A percentile compares a stretch with the other conserved stretches of the same genome.
phyloP scores from a whole-genome alignment of 2,113 vertebrate genomes.

The Myrmecobius fasciatus region DNA sequence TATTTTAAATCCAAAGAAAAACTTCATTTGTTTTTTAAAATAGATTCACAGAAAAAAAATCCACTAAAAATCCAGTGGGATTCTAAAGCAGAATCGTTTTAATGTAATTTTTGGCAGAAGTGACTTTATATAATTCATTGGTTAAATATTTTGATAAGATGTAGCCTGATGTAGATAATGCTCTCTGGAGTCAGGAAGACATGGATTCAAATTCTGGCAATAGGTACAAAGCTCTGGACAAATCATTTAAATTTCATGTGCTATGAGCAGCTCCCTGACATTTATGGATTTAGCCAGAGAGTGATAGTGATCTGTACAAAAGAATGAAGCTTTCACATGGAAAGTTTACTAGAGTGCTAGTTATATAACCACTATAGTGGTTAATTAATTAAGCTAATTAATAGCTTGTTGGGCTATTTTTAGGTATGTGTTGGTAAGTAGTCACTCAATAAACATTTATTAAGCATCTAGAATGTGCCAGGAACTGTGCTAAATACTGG shows the following conservation, averaged over 20 bases:
- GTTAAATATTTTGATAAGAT: conserved; percentile 43
- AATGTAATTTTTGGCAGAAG: conserved; percentile 50
- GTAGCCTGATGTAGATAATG: neutral
- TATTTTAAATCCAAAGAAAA: conserved; percentile 20
- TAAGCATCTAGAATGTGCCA: neutral
- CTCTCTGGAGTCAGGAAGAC: neutral
- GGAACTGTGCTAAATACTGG: neutral
- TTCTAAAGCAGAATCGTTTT: conserved; percentile 50
- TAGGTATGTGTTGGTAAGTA: neutral
- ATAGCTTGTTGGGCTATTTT: neutral
- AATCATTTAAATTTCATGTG: neutral
- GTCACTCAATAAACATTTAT: neutral
- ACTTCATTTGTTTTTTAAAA: conserved; percentile 50
- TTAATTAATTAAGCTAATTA: neutral
- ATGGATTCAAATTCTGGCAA: neutral
- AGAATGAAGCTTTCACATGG: neutral
- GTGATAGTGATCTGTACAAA: neutral
- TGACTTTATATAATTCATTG: conserved; percentile 64
- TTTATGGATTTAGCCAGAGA: neutral
- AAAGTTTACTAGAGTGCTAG: neutral
- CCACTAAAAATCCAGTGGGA: conserved; percentile 50
- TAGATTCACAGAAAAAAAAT: conserved; percentile 41
- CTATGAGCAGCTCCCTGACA: neutral
- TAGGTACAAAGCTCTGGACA: neutral
- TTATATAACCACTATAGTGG: no score